Evolutionary conservation across 2,113 vertebrate species (phyloP), one percentile per base, ranked within the genome.

Genomic region (Gobio gobio): DNA sequence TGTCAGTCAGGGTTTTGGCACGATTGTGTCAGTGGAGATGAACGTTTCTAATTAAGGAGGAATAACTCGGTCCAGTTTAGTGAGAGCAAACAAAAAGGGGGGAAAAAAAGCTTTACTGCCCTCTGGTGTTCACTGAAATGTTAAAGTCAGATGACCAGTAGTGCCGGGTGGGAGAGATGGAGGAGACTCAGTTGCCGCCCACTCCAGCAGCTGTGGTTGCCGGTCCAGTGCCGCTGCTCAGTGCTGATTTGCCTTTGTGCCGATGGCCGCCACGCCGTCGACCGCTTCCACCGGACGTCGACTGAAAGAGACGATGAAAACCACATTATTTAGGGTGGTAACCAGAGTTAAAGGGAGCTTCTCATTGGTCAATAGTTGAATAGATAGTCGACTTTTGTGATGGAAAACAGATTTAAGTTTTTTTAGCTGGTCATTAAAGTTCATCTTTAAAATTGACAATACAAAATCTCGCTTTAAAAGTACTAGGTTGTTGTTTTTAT

Each of bases 191-290:
- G 91, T 95, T 97, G 64, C 95, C 94, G 59, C 95, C 95, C 0
- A 87, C 88, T 47, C 91, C 91, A 70, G 90, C 91, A 1, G 93
- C 83, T 63, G 96, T 91, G 77, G 96, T 90, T 22, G 94, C 93
- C 84, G 94, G 87, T 0, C 90, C 61, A 26, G 87, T 26, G 0
- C 18, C 18, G 54, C 73, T 3, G 0, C 78, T 43, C 45, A 26
- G 33, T 0, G 84, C 9, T 86, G 95, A 94, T 92, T 97, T 98
- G 91, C 96, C 97, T 94, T 97, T 96, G 93, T 99, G 97, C 84
- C 97, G 94, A 91, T 99, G 97, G 88, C 97, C 98, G 0, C 97
- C 97, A 88, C 98, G 94, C 85, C 97, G 93, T 75, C 97, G 96
- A 59, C 97, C 96, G 61, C 97, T 96, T 3, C 96, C 94, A 0